Conservation (phyloP, 2,888 invertebrate genomes). For the Acronicta leporina region DNA sequence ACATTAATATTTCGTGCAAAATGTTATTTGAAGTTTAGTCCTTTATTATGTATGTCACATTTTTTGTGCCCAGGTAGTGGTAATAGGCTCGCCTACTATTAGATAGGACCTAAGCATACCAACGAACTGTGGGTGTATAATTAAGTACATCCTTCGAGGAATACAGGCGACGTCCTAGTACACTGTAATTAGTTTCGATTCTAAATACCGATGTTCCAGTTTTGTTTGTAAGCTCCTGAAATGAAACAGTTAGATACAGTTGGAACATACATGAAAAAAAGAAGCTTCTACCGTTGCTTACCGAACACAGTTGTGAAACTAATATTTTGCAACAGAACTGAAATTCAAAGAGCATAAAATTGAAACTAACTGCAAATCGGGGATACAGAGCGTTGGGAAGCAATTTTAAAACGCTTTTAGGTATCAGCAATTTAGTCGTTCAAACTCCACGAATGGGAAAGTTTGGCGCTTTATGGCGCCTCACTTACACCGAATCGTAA, state of each 20-base stretch:
- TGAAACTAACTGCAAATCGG: conserved; percentile 41
- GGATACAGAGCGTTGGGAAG: conserved; percentile 35
- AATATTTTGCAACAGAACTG: conserved; percentile 36
- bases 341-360: conserved; percentile 44
- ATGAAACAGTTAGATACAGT: background rate
- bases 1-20: no score
- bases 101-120: no score
- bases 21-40: no score
- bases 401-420: conserved; percentile 58
- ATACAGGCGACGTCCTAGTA: no score
- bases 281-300: conserved; percentile 11
- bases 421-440: conserved; percentile 54
- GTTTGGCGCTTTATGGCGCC: conserved; percentile 40
- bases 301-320: conserved; percentile 14
- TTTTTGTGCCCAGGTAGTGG: no score
- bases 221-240: no score
- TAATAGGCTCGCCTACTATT: no score
- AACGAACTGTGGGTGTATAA: no score
- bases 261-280: conserved; percentile 4
- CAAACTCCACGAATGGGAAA: conserved; percentile 41
- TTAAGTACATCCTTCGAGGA: no score
- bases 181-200: no score
- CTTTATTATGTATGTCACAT: no score
- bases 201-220: no score
- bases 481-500: conserved; percentile 29